A percentile compares a stretch with the other conserved stretches of the same genome.
These are phyloP conservation scores for Oreochromis mossambicus DNA, from an alignment of 2,797 vertebrate genomes.

Conservation along the genomic window DNA sequence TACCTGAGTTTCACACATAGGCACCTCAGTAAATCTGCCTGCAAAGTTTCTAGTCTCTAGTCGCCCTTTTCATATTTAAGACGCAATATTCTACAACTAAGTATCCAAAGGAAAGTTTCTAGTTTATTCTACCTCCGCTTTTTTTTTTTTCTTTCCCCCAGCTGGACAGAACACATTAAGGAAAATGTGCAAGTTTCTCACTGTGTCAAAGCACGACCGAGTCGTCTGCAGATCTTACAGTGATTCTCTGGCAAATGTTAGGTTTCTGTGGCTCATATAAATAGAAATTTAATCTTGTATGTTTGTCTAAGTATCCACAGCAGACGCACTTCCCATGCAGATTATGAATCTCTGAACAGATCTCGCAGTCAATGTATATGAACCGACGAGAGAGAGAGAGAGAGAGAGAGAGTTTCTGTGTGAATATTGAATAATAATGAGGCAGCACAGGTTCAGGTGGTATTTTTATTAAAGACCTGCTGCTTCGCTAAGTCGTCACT, in stretches of 20 bases:
- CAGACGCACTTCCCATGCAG: slow-evolving; percentile 75
- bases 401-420: slow-evolving; percentile 12
- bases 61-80: not conserved
- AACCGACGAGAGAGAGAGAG: slow-evolving; percentile 50
- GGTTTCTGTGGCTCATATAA: slow-evolving; percentile 75
- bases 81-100: not conserved
- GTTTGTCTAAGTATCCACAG: slow-evolving; percentile 80
- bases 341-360: slow-evolving; percentile 80
- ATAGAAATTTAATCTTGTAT: slow-evolving; percentile 86
- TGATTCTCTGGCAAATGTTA: slow-evolving; percentile 74
- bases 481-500: slow-evolving; percentile 18
- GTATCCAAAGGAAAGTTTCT: not conserved
- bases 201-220: slow-evolving; percentile 35
- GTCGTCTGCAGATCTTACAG: slow-evolving; percentile 55
- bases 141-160: not conserved
- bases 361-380: slow-evolving; percentile 73
- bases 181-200: slow-evolving; percentile 18
- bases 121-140: not conserved
- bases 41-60: slow-evolving; percentile 10
- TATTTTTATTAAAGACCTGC: slow-evolving; percentile 56
- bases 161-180: slow-evolving; percentile 33
- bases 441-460: slow-evolving; percentile 32
- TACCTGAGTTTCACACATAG: slow-evolving; percentile 31
- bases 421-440: slow-evolving; percentile 67
- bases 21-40: slow-evolving; percentile 18